Evolutionary conservation across 2,888 invertebrate species (phyloP).

Genomic region (Balanococcus diminutus): DNA sequence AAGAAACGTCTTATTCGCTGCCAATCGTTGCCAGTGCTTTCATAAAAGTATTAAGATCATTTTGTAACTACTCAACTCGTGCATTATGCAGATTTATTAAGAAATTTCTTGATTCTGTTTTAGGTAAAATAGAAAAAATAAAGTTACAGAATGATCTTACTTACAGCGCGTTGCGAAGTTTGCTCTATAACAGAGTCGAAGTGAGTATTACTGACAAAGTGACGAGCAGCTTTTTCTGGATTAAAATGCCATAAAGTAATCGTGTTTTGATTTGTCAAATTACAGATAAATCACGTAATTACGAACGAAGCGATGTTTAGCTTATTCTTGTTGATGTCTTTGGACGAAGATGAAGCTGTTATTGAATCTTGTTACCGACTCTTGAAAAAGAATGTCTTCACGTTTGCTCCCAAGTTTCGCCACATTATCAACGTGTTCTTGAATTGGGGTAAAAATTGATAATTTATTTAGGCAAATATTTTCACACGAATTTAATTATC

Average conservation of each 20-base stretch:
- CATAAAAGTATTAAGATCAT: neutral
- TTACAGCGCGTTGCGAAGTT: neutral
- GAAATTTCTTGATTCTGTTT: neutral
- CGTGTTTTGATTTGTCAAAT: neutral
- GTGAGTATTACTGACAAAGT: neutral
- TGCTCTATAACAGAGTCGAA: neutral
- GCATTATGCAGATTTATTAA: neutral
- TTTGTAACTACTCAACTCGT: neutral
- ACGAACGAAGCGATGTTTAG: neutral
- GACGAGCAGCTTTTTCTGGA: neutral
- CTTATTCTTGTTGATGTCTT: conserved; percentile 8
- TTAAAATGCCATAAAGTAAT: neutral
- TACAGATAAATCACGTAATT: neutral
- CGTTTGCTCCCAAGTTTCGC: neutral
- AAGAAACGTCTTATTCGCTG: neutral
- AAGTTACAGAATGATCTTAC: neutral
- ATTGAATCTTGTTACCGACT: neutral
- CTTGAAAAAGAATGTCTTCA: neutral
- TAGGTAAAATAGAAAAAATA: conserved; percentile 2
- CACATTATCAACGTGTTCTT: neutral
- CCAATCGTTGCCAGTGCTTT: neutral
- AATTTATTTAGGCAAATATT: neutral
- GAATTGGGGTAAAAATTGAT: neutral
- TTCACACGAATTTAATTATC: neutral
- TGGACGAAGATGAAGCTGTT: neutral